Evolutionary conservation across 2,797 vertebrate species (phyloP), one percentile per base, ranked within the genome.

Genomic region (Tokudaia muenninki): DNA sequence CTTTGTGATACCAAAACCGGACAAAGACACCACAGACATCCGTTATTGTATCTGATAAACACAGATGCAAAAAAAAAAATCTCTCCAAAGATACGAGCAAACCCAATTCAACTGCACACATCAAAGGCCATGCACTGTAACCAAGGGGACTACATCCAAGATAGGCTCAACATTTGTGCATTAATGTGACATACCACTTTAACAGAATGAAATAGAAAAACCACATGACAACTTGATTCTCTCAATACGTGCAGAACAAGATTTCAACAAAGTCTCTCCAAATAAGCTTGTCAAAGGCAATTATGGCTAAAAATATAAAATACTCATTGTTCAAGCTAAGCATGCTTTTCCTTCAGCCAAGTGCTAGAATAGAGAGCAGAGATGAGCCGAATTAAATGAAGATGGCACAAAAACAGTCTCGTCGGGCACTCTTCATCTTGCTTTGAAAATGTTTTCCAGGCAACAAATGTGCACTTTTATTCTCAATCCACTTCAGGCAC

Each of bases 301-400:
- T 91, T 87, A 87, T 26, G 61, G 31, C 77, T 92, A 92, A 96
- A 92, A 96, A 86, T 91, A 72, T 67, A 87, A 92, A 80, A 87
- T 83, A 65, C 26, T 72, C 44, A 67, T 77, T 86, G 6, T 90
- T 84, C 67, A 47, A 89, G 90, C 14, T 44, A 65, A 17, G 34
- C 52, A 52, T 50, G 34, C n/a, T 67, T 83, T 87, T 80, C 29
- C 86, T 88, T 72, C 34, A 26, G 74, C 50, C 67, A 78, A 29
- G 37, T 57, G 24, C 72, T 87, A 50, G 44, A 81, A 78, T 19
- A 75, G 50, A 80, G 72, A 95, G 34, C 26, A 92, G 55, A 74
- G 77, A 70, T 17, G 37, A 84, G 44, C 4, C 26, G 47, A 95
- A 90, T 57, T 72, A 88, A 83, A 72, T 16, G 21, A 94, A 84